Evolutionary conservation across 2,113 vertebrate genomes (phyloP), one percentile per base, ranked within the genome.

Genomic region (Merops nubicus): DNA sequence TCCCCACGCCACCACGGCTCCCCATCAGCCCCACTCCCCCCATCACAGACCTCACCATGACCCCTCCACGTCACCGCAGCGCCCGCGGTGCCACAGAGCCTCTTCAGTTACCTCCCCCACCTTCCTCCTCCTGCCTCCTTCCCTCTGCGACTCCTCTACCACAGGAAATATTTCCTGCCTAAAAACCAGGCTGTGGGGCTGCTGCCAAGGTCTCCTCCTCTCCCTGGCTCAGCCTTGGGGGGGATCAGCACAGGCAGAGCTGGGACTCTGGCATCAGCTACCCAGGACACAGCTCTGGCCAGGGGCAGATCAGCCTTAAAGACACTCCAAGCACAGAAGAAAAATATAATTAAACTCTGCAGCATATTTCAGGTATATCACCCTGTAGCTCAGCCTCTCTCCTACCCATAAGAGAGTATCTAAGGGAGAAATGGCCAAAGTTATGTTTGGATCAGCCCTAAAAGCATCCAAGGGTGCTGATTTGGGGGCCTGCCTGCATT

Each of bases 81-180:
- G 21, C 57, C 57, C n/a, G 8, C 33, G 36, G 65, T 50, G 70
- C 80, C 62, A 68, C 93, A 25, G 54, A 42, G 38, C 50, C 85
- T 91, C 76, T 12, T 12, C 13, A 45, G 45, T 38, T 15, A 33
- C 42, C 62, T 47, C 79, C 67, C 76, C 75, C 74, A 28, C 83
- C 88, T 56, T 64, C 81, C 75, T 86, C 62, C 92, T 89, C 86
- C 91, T 79, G 89, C 83, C 51, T 65, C 72, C 86, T 91, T 20
- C 68, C 86, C 64, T 33, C 75, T 62, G 36, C 42, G 28, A 89
- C 64, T 8, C 40, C 81, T 84, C 62, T 42, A 43, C 76, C 57
- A 1, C 31, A 57, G 84, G 73, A 73, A 59, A 45, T 22, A 1
- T 74, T 45, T 74, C 53, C 73, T 28, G 26, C 64, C 81, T 17